Base-by-base conservation (phyloP, 2,888 invertebrate species). In the Netelia melanura region DNA sequence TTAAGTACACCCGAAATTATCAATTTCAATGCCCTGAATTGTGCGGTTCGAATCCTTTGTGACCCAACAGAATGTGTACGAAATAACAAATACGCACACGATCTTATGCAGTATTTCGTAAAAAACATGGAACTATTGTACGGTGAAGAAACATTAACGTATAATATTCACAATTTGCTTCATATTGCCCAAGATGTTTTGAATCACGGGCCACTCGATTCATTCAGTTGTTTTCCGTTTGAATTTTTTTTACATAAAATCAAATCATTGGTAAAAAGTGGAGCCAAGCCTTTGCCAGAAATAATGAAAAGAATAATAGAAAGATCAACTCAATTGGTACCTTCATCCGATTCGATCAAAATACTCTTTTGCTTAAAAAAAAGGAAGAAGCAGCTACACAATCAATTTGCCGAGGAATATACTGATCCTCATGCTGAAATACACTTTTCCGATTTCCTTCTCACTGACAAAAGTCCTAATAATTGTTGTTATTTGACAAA, bases 111-210 rank as follows among this genome's bases (percentile, higher is more conserved):
- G 9, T 72, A 72, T 44, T 65, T 79, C 11, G 79, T 72, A 6
- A 48, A 6, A 0, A 79, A 54, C 21, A 79, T 79, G 72, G 10
- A 71, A 71, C 62, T 72, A 14, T 56, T 79, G 43, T 79, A 79
- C 21, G 79, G 64, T 14, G 79, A 79, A 80, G 64, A 72, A 23
- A 56, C 64, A 30, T 61, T 87, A 48, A 87, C 88, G 6, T 88
- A 88, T 70, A 91, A 91, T 86, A 82, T 90, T 30, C 90, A 90
- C 82, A 82, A 86, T 25, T 79, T 90, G 44, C 30, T 81, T 11
- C 80, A 81, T 21, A 64, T 81, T 56, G 30, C 76, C 9, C 48
- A 43, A 43, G 80, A 84, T 71, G 76, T 80, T 23, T 64, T 72
- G 11, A 76, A 61, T n/a, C 71, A 71, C 48, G 84, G 84, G 10